A percentile compares a stretch with the other conserved stretches of the same genome.
Conservation (phyloP, 2,888 invertebrate genomes). For the Lasioglossum malachurum region DNA sequence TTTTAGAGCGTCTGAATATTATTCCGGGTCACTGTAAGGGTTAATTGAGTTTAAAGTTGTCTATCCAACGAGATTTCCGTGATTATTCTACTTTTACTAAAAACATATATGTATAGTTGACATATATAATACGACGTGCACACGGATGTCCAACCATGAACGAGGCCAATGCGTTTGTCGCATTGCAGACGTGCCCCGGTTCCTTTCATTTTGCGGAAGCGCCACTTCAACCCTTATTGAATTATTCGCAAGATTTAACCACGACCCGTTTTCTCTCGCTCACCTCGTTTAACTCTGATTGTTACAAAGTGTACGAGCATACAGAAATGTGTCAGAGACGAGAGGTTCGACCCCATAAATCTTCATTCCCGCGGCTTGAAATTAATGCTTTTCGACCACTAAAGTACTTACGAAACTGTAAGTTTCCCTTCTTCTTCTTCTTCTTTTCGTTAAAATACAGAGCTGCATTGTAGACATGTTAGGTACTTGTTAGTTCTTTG, state of each 20-base stretch:
- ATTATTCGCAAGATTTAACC: slow-evolving; percentile 58
- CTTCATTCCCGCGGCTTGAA: slow-evolving; percentile 12
- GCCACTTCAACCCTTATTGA: slow-evolving; percentile 35
- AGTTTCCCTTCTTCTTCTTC: background rate
- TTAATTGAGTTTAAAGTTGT: no score
- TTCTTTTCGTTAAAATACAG: background rate
- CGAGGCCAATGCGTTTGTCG: slow-evolving; percentile 1
- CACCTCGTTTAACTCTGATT: slow-evolving; percentile 53
- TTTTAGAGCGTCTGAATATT: no score
- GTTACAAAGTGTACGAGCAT: slow-evolving; percentile 40
- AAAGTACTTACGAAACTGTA: background rate
- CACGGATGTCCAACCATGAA: background rate
- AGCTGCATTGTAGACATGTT: background rate
- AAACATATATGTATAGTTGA: background rate
- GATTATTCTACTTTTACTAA: background rate
- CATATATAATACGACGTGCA: no score
- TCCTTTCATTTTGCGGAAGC: slow-evolving; percentile 26
- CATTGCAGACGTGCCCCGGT: slow-evolving; percentile 15
- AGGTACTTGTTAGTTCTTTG: background rate
- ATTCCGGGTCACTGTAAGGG: background rate
- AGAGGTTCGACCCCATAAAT: slow-evolving; percentile 30
- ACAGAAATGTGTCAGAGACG: slow-evolving; percentile 35
- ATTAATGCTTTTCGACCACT: background rate
- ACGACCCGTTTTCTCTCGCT: slow-evolving; percentile 33
- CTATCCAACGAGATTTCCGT: background rate